A percentile compares a stretch with the other conserved stretches of the same genome.
Conservation (phyloP, 1,140 invertebrate species). For the Bombus polaris region DNA sequence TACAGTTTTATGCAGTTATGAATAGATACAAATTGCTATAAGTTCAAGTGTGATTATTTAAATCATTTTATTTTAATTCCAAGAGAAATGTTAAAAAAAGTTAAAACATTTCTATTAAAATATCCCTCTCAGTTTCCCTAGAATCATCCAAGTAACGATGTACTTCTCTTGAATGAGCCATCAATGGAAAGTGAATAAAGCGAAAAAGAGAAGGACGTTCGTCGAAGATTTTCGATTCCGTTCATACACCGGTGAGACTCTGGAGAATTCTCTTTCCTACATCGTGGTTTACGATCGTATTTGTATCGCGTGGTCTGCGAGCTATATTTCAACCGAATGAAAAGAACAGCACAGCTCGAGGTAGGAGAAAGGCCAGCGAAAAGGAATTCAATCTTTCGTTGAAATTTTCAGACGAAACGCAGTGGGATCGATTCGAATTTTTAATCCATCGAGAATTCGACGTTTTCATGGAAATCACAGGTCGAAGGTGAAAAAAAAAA, state of each 20-base stretch:
- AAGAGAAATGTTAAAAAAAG: no score
- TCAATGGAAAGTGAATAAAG: neutral
- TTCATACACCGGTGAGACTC: slow-evolving; percentile 11
- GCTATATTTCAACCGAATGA: slow-evolving; percentile 35
- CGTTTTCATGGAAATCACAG: neutral
- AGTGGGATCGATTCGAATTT: neutral
- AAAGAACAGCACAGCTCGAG: neutral
- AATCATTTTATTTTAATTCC: neutral
- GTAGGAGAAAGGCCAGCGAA: neutral
- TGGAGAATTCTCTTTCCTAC: neutral
- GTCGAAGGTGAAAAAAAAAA: neutral
- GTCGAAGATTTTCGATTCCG: slow-evolving; percentile 38
- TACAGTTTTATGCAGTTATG: neutral
- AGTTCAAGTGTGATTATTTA: neutral
- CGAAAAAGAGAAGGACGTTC: neutral
- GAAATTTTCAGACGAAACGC: neutral
- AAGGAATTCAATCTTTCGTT: slow-evolving; percentile 28
- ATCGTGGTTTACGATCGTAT: slow-evolving; percentile 30
- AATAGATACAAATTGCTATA: neutral
- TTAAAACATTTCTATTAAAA: neutral
- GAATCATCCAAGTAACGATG: neutral
- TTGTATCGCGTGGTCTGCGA: slow-evolving; percentile 22
- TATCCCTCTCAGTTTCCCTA: neutral
- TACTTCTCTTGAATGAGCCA: neutral
- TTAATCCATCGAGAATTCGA: slow-evolving; percentile 8